Conservation (phyloP, 2,888 invertebrate genomes). For the Abrostola tripartita region DNA sequence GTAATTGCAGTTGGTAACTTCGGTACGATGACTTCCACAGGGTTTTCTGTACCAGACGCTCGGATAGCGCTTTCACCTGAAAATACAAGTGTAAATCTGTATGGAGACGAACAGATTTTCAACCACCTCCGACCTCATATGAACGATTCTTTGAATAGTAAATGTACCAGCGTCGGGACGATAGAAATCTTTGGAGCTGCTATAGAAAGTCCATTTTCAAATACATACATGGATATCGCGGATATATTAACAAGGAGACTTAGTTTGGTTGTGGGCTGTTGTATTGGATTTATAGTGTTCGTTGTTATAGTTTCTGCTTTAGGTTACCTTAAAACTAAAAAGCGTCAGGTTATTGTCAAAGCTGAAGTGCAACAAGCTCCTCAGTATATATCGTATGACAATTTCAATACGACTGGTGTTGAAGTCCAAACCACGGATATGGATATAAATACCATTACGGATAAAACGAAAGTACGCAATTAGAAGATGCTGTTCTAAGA, state of each 20-base stretch:
- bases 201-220: constrained; percentile 87
- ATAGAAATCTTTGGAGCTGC: constrained; percentile 91
- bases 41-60: constrained; percentile 83
- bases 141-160: constrained; percentile 92
- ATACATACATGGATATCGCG: constrained; percentile 91
- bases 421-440: constrained; percentile 82
- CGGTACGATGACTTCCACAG: constrained; percentile 80
- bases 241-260: constrained; percentile 94
- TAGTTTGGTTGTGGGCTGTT: constrained; percentile 95
- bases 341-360: constrained; percentile 93
- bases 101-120: constrained; percentile 89
- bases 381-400: constrained; percentile 93
- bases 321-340: constrained; percentile 95
- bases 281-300: constrained; percentile 95
- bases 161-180: constrained; percentile 93
- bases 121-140: constrained; percentile 76
- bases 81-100: constrained; percentile 74
- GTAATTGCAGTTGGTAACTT: constrained; percentile 94
- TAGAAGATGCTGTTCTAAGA: constrained; percentile 48
- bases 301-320: constrained; percentile 94
- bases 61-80: constrained; percentile 81
- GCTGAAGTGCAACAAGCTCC: constrained; percentile 91
- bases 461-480: constrained; percentile 75
- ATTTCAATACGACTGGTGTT: constrained; percentile 78
- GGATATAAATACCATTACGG: constrained; percentile 83